Conservation (phyloP, 2,888 invertebrate genomes). For the Dryococelus australis region DNA sequence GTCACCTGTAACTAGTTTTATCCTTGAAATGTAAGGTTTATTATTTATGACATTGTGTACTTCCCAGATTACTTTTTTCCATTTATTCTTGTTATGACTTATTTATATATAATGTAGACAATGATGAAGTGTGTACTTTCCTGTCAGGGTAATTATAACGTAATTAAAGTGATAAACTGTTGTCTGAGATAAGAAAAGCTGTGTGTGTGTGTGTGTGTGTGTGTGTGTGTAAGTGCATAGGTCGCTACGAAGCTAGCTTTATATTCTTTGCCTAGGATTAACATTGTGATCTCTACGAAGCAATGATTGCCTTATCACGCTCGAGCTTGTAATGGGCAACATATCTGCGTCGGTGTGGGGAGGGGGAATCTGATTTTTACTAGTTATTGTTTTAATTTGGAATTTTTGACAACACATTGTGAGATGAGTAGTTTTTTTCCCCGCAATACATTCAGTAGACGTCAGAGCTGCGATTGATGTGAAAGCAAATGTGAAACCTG, state of each 20-base stretch:
- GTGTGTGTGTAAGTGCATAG: slow-evolving; percentile 33
- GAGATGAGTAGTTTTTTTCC: too few species aligned
- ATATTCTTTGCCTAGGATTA: slow-evolving; percentile 32
- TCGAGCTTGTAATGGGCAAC: slow-evolving; percentile 42
- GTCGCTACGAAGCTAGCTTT: slow-evolving; percentile 33
- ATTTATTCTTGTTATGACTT: background rate
- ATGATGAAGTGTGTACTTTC: slow-evolving; percentile 1
- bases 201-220: slow-evolving; percentile 22
- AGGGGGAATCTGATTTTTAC: too few species aligned
- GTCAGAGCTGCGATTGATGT: too few species aligned
- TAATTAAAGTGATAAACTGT: slow-evolving; percentile 25
- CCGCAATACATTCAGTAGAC: too few species aligned
- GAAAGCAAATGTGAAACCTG: too few species aligned
- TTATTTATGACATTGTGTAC: background rate
- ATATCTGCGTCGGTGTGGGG: too few species aligned
- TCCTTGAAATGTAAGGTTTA: background rate
- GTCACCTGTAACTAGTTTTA: background rate
- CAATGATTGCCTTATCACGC: slow-evolving; percentile 40
- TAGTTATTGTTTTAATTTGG: too few species aligned
- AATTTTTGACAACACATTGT: too few species aligned
- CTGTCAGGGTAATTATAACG: slow-evolving; percentile 26
- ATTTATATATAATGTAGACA: background rate
- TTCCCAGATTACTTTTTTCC: background rate
- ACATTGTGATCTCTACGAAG: slow-evolving; percentile 33
- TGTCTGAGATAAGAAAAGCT: slow-evolving; percentile 12